Conservation (phyloP, 2,888 invertebrate species). For the Caenorhabditis sp. region DNA sequence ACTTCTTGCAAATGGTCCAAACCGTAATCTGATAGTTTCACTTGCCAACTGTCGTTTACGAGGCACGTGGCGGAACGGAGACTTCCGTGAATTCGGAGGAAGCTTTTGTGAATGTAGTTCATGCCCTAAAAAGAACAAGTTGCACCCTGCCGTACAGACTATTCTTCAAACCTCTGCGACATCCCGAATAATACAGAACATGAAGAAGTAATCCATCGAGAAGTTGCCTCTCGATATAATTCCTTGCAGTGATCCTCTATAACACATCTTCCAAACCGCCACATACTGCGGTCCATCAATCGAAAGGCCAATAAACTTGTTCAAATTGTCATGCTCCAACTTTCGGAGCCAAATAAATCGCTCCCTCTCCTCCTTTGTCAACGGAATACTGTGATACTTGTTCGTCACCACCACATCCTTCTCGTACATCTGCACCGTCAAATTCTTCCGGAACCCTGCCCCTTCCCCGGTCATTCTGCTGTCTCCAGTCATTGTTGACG, state of each 20-base stretch:
- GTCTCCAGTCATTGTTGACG: constrained; percentile 26
- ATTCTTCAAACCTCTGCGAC: too few relatives aligned
- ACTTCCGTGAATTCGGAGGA: constrained; percentile 70
- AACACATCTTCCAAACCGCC: constrained; percentile 78
- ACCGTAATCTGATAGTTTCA: constrained; percentile 58
- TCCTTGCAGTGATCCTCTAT: constrained; percentile 68
- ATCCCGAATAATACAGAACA: constrained; percentile 72
- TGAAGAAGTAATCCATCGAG: constrained; percentile 75
- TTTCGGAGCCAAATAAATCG: constrained; percentile 70
- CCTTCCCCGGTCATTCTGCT: constrained; percentile 34
- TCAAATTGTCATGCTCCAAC: constrained; percentile 80
- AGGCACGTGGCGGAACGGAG: constrained; percentile 72
- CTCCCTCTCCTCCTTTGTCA: constrained; percentile 44
- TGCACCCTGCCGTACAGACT: too few relatives aligned
- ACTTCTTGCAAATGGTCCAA: constrained; percentile 42
- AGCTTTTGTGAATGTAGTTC: constrained; percentile 67
- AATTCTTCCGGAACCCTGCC: constrained; percentile 24
- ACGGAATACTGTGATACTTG: constrained; percentile 33
- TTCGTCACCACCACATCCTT: constrained; percentile 66
- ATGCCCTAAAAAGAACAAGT: too few relatives aligned
- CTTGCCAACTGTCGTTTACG: constrained; percentile 78
- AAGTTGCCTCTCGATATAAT: constrained; percentile 69
- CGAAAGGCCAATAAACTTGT: constrained; percentile 80
- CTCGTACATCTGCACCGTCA: constrained; percentile 28
- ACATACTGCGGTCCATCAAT: constrained; percentile 73